Base-by-base conservation (phyloP, 2,888 invertebrate genomes). In the Plagodis dolabraria region DNA sequence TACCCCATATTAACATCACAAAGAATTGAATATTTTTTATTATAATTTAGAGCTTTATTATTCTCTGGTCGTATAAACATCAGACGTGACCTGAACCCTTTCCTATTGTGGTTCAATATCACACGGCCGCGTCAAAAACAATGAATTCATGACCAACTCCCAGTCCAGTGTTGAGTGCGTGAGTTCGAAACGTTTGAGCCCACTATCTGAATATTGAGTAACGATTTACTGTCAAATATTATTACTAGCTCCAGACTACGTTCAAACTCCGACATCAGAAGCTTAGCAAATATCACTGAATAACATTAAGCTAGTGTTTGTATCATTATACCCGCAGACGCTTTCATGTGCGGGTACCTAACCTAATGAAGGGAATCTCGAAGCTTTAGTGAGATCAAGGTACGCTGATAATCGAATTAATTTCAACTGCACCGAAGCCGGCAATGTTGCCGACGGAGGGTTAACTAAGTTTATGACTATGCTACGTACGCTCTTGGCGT, bases 371-470 rank as follows among this genome's bases (percentile, higher is more conserved):
- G 84, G 82, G 85, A 86, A 87, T 86, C 83, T 76, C 78, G 77
- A 82, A 80, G 83, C 81, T 83, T 83, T 80, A 83, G 81, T 70
- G 75, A 83, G 83, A 89, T 88, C 85, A 85, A 90, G 91, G 91
- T 91, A 91, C 85, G 78, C 83, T 85, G 86, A 86, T 92, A 92
- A 92, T 92, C 84, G 85, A 92, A 91, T 92, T 90, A 92, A 89
- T 90, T 84, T 83, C 83, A 79, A 83, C 86, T 82, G 83, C 85
- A 83, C 74, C 80, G 84, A 80, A 86, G 86, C 85, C 83, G 77
- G 81, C 86, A 79, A 81, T 83, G 85, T 85, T 82, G 78, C 87
- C 83, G 85, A 85, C 84, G 79, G 84, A 84, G 82, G 82, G 82
- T 79, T 90, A 91, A 92, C 91, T 90, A 84, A 90, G 89, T 92